Evolutionary conservation across 1,140 invertebrate genomes (phyloP).

Genomic region (Nylanderia fulva): DNA sequence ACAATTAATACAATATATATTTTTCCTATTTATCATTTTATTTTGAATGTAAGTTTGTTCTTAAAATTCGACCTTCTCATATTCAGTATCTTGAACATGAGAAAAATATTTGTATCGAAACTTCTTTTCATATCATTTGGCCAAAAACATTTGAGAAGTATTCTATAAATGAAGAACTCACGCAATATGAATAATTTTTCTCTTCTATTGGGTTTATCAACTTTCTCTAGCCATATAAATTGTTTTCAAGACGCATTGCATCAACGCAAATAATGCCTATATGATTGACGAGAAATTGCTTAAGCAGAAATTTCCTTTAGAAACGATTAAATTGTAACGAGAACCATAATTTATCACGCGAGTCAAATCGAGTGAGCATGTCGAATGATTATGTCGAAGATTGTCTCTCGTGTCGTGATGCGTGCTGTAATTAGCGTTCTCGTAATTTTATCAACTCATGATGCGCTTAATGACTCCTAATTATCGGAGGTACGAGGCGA

Average conservation of each 20-base stretch:
- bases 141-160: background rate
- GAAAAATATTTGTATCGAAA: too few relatives aligned
- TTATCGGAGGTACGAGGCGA: conserved; percentile 12
- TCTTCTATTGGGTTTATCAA: background rate
- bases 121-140: background rate
- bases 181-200: background rate
- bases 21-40: too few relatives aligned
- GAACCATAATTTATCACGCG: conserved; percentile 4
- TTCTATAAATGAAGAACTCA: background rate
- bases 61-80: too few relatives aligned
- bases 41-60: too few relatives aligned
- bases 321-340: background rate
- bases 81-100: too few relatives aligned
- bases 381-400: conserved; percentile 3
- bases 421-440: background rate
- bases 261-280: background rate
- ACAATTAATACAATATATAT: too few relatives aligned
- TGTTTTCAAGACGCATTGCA: background rate
- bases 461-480: conserved; percentile 22
- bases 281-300: background rate
- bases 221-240: background rate
- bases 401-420: background rate
- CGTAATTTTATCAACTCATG: conserved; percentile 12
- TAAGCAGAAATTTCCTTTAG: background rate
- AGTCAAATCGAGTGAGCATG: background rate